phyloP scores from a whole-genome alignment of 1,140 invertebrate species.

The Dolichoris vasculosae region DNA sequence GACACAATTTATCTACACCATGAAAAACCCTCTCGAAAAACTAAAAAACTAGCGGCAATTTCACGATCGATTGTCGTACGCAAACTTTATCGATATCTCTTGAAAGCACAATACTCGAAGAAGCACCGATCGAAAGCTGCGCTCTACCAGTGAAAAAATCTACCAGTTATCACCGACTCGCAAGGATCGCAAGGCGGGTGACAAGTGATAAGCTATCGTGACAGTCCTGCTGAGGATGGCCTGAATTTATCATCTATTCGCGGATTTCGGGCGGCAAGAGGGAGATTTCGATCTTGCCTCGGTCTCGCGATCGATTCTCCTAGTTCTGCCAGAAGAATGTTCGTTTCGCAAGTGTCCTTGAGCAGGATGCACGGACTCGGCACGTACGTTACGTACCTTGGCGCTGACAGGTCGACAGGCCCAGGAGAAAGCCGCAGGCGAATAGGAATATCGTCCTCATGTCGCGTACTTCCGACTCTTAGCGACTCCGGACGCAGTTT shows the following conservation, averaged over 20 bases:
- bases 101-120: background rate
- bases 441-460: background rate
- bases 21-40: background rate
- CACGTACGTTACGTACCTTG: constrained; percentile 24
- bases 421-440: constrained; percentile 5
- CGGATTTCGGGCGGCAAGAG: background rate
- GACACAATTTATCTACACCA: background rate
- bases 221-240: background rate
- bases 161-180: too few relatives aligned
- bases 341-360: constrained; percentile 11
- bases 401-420: constrained; percentile 30
- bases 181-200: background rate
- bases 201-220: background rate
- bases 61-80: background rate
- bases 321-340: background rate
- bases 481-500: background rate
- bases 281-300: background rate
- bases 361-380: background rate
- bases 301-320: background rate
- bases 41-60: background rate
- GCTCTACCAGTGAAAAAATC: background rate
- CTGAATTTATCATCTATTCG: background rate
- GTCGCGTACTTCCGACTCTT: background rate
- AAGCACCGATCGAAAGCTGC: background rate
- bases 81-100: background rate